Conservation (phyloP, 2,888 invertebrate genomes). For the Leucophenga maculata region DNA sequence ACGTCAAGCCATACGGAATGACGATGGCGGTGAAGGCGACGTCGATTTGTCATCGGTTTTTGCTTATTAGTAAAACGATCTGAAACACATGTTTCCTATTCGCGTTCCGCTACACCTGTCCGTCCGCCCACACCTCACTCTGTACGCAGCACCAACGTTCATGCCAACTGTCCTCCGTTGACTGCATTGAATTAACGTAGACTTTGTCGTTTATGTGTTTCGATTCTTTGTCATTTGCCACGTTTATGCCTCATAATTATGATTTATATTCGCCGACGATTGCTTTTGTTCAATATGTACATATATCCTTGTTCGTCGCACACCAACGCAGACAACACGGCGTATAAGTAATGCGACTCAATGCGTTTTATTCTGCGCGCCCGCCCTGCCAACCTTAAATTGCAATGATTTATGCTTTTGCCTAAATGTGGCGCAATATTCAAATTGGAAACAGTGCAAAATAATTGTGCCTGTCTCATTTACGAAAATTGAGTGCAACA, state of each 20-base stretch:
- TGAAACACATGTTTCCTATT: conserved; percentile 55
- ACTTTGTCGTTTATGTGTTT: background rate
- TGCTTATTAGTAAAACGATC: conserved; percentile 62
- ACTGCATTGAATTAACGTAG: background rate
- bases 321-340: too few relatives aligned
- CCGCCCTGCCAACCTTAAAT: background rate
- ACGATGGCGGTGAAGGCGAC: conserved; percentile 4
- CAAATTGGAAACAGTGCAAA: background rate
- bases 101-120: background rate
- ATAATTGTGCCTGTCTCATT: too few relatives aligned
- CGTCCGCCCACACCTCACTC: conserved; percentile 16
- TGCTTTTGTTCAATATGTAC: conserved; percentile 27
- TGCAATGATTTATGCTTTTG: background rate
- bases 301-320: too few relatives aligned
- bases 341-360: too few relatives aligned
- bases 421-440: too few relatives aligned
- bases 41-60: conserved; percentile 57
- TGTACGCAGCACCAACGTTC: too few relatives aligned
- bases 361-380: background rate
- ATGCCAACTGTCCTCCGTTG: too few relatives aligned
- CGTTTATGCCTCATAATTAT: too few relatives aligned
- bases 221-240: conserved; percentile 1
- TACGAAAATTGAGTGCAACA: too few relatives aligned
- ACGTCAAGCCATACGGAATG: conserved; percentile 2
- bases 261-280: conserved; percentile 12